Evolutionary conservation across 1,140 invertebrate species (phyloP).

Genomic region (Lordiphosa clarofinis): DNA sequence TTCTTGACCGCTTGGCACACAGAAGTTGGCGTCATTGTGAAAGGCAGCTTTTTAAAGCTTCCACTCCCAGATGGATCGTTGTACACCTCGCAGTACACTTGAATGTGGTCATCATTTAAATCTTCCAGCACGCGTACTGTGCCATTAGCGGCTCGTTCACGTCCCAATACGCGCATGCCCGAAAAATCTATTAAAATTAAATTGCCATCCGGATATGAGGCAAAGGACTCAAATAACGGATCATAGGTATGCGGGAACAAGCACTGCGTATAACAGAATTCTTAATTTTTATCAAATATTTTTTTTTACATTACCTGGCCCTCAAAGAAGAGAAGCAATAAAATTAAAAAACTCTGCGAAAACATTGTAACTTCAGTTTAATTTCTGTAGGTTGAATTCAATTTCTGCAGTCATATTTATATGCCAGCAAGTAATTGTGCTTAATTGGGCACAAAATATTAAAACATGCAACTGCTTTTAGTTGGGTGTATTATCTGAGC

Average conservation of each 20-base stretch:
- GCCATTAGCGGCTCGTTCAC: conserved; percentile 24
- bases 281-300: neutral
- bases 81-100: conserved; percentile 10
- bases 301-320: neutral
- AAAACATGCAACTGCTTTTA: too few species aligned
- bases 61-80: conserved; percentile 25
- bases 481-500: too few species aligned
- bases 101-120: conserved; percentile 8
- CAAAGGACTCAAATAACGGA: neutral
- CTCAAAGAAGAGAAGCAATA: neutral
- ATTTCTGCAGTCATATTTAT: too few species aligned
- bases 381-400: too few species aligned
- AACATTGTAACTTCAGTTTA: neutral
- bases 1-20: conserved; percentile 23
- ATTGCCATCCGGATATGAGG: too few species aligned
- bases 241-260: neutral
- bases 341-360: neutral
- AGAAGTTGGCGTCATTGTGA: neutral
- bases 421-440: too few species aligned
- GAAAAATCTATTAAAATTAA: neutral
- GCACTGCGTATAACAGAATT: too few species aligned
- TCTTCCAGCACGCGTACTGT: conserved; percentile 12
- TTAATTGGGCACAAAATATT: too few species aligned
- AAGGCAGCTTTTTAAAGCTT: conserved; percentile 17
- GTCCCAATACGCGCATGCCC: conserved; percentile 13